Evolutionary conservation across 1,140 invertebrate species (phyloP), one percentile per base, ranked within the genome.

Genomic region (Cylas formicarius): DNA sequence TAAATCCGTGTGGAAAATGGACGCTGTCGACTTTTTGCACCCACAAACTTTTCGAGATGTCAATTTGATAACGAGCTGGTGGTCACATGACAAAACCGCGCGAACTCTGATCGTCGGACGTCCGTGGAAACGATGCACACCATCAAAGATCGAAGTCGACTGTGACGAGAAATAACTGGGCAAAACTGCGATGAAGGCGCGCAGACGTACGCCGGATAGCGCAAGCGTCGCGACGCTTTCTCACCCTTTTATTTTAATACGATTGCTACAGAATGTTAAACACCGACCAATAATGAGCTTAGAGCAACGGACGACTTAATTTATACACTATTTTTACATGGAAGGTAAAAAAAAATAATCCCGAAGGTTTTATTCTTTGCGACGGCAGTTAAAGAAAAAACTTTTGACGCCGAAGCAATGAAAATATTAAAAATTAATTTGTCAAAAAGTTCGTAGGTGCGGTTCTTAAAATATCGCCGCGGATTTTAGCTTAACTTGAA

Each of bases 241-340:
- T 52, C 50, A 47, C 47, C 47, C 53, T 43, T 32, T 55, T 55
- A 55, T 53, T 55, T 52, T 55, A 55, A 56, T 56, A 44, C 47
- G 50, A 56, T 56, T 50, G 53, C 47, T 53, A 50, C 44, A 56
- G 53, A 53, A 53, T 56, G 50, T 50, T 56, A 56, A 56, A 51
- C 50, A 49, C 41, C 42, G 39, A 47, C 44, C 50, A 53, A 56
- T 56, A 56, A 55, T 52, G 40, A 53, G 46, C 37, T 50, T 50
- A 49, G 44, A 56, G 38, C 43, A 50, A 49, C 42, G 38, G 46
- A 55, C 45, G 47, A 44, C 35, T 52, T 38, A 46, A 38, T 52
- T 52, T 51, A 31, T 47, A 36, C 43, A 31, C 38, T 35, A 39
- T 46, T 46, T 46, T 46, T 39, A 38, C 33, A 39, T 32, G 44